Evolutionary conservation across 2,113 vertebrate genomes (phyloP).

Genomic region (Circaetus gallicus): DNA sequence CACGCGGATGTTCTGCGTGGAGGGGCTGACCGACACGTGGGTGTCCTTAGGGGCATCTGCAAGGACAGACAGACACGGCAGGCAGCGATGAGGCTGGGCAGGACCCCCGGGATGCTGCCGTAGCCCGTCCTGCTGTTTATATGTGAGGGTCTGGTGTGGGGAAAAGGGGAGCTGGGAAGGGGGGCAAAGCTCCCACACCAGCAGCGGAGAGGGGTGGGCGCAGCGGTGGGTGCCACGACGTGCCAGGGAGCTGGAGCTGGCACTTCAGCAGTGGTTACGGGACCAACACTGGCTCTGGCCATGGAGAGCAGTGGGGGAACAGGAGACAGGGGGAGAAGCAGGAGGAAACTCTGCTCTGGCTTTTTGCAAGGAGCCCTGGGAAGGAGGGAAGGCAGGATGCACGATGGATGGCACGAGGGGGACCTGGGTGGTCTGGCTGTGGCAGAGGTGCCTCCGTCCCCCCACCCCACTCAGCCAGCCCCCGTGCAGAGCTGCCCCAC

Average conservation of each 20-base stretch:
- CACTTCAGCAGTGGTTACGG: too few species aligned
- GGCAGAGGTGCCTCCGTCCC: not conserved
- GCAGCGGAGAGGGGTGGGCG: not conserved
- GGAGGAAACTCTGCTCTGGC: too few species aligned
- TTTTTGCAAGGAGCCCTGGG: not conserved
- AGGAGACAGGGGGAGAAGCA: not conserved
- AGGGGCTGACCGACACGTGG: not conserved
- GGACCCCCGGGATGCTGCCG: accelerated
- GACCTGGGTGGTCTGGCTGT: accelerated
- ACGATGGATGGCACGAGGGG: not conserved
- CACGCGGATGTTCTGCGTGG: conserved; percentile 28
- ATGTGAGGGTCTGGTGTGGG: accelerated
- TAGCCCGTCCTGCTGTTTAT: accelerated
- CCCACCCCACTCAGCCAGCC: not conserved
- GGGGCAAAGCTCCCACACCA: not conserved
- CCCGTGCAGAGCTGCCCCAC: not conserved
- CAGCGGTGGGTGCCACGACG: not conserved
- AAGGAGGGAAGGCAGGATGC: too few species aligned
- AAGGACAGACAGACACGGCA: accelerated
- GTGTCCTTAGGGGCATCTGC: conserved; percentile 66
- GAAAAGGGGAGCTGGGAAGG: not conserved
- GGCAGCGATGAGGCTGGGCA: not conserved
- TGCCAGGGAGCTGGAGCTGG: not conserved
- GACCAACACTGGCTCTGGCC: accelerated
- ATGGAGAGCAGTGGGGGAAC: accelerated